Percentiles rank a stretch among this genome's conserved stretches.
Conservation (phyloP, 2,113 vertebrate genomes). For the Cyprinus carpio region DNA sequence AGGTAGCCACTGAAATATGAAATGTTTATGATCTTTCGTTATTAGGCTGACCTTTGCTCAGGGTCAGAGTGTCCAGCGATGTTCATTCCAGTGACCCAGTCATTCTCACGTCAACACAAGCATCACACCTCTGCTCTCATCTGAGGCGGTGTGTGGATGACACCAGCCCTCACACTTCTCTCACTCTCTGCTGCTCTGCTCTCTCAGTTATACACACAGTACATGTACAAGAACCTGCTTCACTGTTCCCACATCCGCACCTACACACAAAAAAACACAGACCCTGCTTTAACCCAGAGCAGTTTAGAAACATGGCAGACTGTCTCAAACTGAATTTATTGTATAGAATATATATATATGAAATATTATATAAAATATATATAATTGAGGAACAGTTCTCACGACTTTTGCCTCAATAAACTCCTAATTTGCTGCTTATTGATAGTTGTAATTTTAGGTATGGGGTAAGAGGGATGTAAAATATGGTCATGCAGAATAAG, state of each 20-base stretch:
- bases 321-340: background rate
- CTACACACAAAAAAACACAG: background rate
- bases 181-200: background rate
- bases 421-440: background rate
- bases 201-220: background rate
- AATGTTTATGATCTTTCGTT: background rate
- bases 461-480: background rate
- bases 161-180: slow-evolving; percentile 33
- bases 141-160: slow-evolving; percentile 23
- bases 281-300: background rate
- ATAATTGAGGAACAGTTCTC: background rate
- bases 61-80: background rate
- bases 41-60: background rate
- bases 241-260: slow-evolving; percentile 24
- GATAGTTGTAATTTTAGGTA: background rate
- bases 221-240: background rate
- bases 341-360: background rate
- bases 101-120: slow-evolving; percentile 8
- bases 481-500: background rate
- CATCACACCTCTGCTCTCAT: slow-evolving; percentile 21
- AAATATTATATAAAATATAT: background rate
- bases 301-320: background rate
- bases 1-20: background rate
- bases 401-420: background rate
- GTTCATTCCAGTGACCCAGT: background rate